Evolutionary conservation across 2,888 invertebrate genomes (phyloP), one percentile per base, ranked within the genome.

Genomic region (Cephalotes varians): DNA sequence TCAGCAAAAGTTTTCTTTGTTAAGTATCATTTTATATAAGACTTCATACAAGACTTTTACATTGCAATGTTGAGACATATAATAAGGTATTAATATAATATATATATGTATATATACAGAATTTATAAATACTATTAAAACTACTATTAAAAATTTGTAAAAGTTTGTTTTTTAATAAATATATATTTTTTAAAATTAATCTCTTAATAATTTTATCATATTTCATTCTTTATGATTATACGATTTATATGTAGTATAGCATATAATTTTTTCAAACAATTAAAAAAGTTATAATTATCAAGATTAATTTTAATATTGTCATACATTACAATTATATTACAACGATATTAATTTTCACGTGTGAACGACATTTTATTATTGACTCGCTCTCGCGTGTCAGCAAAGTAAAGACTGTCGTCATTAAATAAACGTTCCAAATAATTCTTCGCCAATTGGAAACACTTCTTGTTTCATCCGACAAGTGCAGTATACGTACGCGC

Each of bases 381-480:
- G 15, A 7, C 2, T 28, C 44, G 34, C 18, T 72, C 54, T 37
- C 18, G 18, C 31, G 6, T 21, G 18, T n/a, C 44, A n/a, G 9
- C 21, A 54, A 18, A 12, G 15, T 21, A 37, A 54, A 67, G 74
- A 84, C 54, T 82, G 65, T 79, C 74, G 58, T 82, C 71, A 77
- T 82, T 79, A 65, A 82, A 83, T 73, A 82, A 88, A 87, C 69
- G 81, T 34, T 60, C 4, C 60, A 65, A 83, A 82, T 82, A 74
- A 67, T 60, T 71, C 64, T 67, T 62, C 15, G 82, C 28, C 54
- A 47, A 71, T 54, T 62, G 74, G 54, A 37, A 73, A 65, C 62
- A 62, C 58, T 18, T 73, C 28, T 67, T 15, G 12, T 64, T 67
- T 37, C n/a, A 34, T 40, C 40, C 31, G 21, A 79, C 37, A 82